A percentile compares a stretch with the other conserved stretches of the same genome.
These are phyloP conservation scores for Pinctada fucata DNA, from an alignment of 2,888 invertebrate species.

Conservation along the genomic window DNA sequence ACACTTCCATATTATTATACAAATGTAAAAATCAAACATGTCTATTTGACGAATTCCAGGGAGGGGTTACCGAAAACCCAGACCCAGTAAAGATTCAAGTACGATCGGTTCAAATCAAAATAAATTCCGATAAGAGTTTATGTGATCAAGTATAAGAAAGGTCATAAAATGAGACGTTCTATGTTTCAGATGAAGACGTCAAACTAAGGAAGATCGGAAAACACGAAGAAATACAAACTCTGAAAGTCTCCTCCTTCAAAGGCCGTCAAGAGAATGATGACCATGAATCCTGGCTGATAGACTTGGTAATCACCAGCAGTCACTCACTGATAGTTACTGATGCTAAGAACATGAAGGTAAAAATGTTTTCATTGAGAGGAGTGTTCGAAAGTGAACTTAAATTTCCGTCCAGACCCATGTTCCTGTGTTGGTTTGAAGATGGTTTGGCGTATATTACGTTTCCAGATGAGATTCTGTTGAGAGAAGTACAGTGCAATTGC, in stretches of 20 bases:
- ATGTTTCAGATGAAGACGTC: constrained; percentile 5
- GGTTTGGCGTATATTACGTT: constrained; percentile 20
- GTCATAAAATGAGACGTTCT: too few species aligned
- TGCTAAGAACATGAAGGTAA: constrained; percentile 23
- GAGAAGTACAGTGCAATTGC: neutral
- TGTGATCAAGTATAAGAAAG: too few species aligned
- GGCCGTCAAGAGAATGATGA: constrained; percentile 8
- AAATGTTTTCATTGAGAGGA: constrained; percentile 20
- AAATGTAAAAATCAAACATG: too few species aligned
- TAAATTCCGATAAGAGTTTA: too few species aligned
- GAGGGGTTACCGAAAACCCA: too few species aligned
- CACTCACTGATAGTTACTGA: constrained; percentile 19
- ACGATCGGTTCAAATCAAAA: too few species aligned
- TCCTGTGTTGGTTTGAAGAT: constrained; percentile 24
- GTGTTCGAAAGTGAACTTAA: neutral
- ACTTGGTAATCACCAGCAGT: constrained; percentile 2
- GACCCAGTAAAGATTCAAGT: too few species aligned
- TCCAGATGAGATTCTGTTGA: constrained; percentile 16
- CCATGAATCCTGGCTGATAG: constrained; percentile 25
- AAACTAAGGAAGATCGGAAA: neutral
- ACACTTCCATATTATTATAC: too few species aligned
- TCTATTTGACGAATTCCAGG: too few species aligned
- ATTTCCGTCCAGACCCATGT: constrained; percentile 28
- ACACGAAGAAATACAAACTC: neutral
- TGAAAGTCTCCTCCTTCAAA: neutral